A percentile compares a stretch with the other conserved stretches of the same genome.
phyloP scores from a whole-genome alignment of 2,888 invertebrate species.

The Cephalotes varians region DNA sequence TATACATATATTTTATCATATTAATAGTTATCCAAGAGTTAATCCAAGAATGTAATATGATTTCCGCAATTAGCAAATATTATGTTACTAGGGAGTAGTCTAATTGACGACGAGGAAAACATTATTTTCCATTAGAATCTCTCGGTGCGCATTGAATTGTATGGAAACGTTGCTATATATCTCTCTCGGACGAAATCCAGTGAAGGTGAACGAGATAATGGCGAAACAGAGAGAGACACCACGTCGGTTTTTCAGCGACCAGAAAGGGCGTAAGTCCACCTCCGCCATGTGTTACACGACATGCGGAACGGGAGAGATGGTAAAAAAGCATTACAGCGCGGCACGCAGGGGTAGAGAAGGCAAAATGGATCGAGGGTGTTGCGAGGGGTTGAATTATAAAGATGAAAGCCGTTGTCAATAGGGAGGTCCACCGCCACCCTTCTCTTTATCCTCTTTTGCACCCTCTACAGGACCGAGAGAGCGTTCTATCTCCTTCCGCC shows the following conservation, averaged over 20 bases:
- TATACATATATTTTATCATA: background rate
- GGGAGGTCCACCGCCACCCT: constrained; percentile 79
- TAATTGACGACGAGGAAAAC: constrained; percentile 3
- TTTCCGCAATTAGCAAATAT: constrained; percentile 18
- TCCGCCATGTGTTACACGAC: constrained; percentile 74
- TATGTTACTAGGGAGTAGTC: background rate
- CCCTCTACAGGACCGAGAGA: constrained; percentile 33
- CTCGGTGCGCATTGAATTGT: constrained; percentile 34
- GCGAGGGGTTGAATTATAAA: constrained; percentile 84
- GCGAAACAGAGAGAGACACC: constrained; percentile 36
- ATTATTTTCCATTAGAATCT: constrained; percentile 33
- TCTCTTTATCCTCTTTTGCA: constrained; percentile 68
- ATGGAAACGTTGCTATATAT: constrained; percentile 22
- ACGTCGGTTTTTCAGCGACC: constrained; percentile 42
- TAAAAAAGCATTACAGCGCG: constrained; percentile 79
- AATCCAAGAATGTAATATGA: background rate
- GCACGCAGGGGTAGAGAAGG: constrained; percentile 76
- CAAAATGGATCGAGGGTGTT: constrained; percentile 83
- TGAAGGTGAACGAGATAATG: constrained; percentile 43
- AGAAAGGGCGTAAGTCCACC: constrained; percentile 64
- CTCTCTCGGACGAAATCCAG: background rate
- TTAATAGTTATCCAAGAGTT: too few species aligned
- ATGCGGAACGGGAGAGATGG: constrained; percentile 75
- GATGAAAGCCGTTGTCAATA: constrained; percentile 84
- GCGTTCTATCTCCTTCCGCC: constrained; percentile 30